Evolutionary conservation across 2,888 invertebrate genomes (phyloP), one percentile per base, ranked within the genome.

Genomic region (Lasioglossum malachurum): DNA sequence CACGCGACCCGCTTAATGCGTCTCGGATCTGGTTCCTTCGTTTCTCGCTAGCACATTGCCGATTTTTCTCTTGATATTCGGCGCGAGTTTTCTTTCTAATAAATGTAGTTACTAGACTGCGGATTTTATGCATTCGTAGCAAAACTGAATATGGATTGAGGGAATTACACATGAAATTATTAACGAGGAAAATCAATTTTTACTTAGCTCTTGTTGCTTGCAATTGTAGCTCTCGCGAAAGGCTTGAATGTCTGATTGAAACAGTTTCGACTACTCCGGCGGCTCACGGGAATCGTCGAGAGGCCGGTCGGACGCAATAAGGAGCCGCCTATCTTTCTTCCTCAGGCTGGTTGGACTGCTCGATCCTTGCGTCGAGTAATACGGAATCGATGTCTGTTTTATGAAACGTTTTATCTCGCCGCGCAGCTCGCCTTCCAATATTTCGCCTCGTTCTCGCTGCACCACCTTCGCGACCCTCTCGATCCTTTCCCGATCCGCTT

Each of bases 341-440:
- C 75, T 71, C 41, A 31, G 8, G 31, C 73, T 2, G 19, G 31
- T n/a, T 14, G 74, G 71, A 35, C 60, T 72, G 64, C 83, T 84
- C 88, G 89, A 89, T 89, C 79, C 83, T 86, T 86, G 87, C 69
- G 84, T 57, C 85, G 87, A 88, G 90, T 93, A 93, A 93, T 93
- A 93, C 88, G 89, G 88, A 93, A 92, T 92, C 92, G 92, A 94
- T 93, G 91, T 92, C 91, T 92, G 93, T 93, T 94, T 92, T 93
- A 94, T 93, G 92, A 93, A 94, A 93, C 92, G 92, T 93, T 93
- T 93, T 93, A 93, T 93, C 93, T 93, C 89, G 84, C 89, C 85
- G 92, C 86, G 87, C 90, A 89, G 89, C 89, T 88, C 88, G 90
- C 88, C 91, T 90, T 88, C 91, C 91, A 91, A 93, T 93, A 94